phyloP scores from a whole-genome alignment of 2,888 invertebrate genomes.

The Ischnus inquisitorius region DNA sequence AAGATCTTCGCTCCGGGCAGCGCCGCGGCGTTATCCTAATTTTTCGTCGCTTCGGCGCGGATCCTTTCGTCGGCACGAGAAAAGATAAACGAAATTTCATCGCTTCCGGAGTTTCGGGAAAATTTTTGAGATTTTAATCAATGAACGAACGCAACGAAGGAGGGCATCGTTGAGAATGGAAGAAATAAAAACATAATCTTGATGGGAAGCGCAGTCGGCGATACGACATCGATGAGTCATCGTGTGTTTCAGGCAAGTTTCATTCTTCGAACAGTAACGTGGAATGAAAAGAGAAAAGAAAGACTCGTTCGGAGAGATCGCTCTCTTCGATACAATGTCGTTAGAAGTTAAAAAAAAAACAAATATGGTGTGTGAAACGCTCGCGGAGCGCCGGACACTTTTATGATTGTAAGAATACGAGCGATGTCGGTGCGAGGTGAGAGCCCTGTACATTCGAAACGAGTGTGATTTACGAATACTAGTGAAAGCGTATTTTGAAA shows the following conservation, averaged over 20 bases:
- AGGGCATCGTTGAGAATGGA: background rate
- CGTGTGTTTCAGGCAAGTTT: conserved; percentile 2
- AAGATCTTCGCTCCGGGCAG: conserved; percentile 91
- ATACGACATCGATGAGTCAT: background rate
- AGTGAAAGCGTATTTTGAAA: conserved; percentile 45
- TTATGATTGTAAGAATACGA: background rate
- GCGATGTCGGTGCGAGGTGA: conserved; percentile 22
- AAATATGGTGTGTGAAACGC: conserved; percentile 19
- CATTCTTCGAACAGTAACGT: background rate
- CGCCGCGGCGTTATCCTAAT: conserved; percentile 60
- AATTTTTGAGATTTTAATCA: conserved; percentile 23
- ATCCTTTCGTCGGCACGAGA: background rate
- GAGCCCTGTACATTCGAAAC: conserved; percentile 48
- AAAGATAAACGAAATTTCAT: background rate
- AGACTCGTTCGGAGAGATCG: conserved; percentile 6
- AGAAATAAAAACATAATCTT: background rate
- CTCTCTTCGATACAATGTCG: conserved; percentile 16
- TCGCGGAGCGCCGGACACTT: conserved; percentile 38
- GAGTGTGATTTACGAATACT: conserved; percentile 49
- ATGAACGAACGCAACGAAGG: background rate
- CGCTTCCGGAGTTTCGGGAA: background rate
- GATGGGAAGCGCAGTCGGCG: background rate
- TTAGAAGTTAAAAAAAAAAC: background rate
- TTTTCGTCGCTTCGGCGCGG: background rate
- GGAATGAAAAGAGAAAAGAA: background rate